phyloP scores from a whole-genome alignment of 2,888 invertebrate species.

The Plagodis dolabraria region DNA sequence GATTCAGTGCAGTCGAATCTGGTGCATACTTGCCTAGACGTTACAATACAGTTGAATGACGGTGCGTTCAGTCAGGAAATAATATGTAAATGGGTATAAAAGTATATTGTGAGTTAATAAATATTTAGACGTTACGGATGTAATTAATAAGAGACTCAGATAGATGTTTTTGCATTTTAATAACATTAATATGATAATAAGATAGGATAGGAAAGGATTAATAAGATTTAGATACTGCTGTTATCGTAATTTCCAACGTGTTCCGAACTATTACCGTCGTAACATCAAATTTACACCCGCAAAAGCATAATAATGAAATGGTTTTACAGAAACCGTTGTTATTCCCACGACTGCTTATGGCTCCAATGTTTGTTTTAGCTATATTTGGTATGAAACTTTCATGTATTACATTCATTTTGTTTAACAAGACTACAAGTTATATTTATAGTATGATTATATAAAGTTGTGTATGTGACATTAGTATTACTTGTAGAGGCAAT shows the following conservation, averaged over 20 bases:
- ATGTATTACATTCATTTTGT: slow-evolving; percentile 9
- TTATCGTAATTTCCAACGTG: neutral
- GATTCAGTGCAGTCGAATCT: too few relatives aligned
- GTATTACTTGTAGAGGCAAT: neutral
- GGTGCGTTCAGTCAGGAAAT: too few relatives aligned
- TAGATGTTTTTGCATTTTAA: too few relatives aligned
- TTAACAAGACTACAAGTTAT: neutral
- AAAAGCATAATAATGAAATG: slow-evolving; percentile 39
- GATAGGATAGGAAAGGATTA: neutral
- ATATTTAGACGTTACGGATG: too few relatives aligned
- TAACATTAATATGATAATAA: neutral
- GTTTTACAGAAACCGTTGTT: slow-evolving; percentile 28
- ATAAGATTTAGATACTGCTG: neutral
- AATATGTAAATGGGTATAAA: too few relatives aligned
- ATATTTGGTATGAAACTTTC: slow-evolving; percentile 29
- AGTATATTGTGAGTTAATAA: too few relatives aligned
- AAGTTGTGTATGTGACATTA: neutral
- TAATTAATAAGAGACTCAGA: too few relatives aligned
- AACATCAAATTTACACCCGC: slow-evolving; percentile 47
- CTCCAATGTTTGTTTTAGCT: slow-evolving; percentile 30
- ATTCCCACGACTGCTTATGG: slow-evolving; percentile 31
- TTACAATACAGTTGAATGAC: too few relatives aligned
- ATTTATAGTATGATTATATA: neutral
- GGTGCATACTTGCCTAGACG: too few relatives aligned
- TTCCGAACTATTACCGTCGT: slow-evolving; percentile 29